These are phyloP conservation scores for Mechanitis mazaeus DNA, from an alignment of 2,888 invertebrate species.

Conservation along the genomic window DNA sequence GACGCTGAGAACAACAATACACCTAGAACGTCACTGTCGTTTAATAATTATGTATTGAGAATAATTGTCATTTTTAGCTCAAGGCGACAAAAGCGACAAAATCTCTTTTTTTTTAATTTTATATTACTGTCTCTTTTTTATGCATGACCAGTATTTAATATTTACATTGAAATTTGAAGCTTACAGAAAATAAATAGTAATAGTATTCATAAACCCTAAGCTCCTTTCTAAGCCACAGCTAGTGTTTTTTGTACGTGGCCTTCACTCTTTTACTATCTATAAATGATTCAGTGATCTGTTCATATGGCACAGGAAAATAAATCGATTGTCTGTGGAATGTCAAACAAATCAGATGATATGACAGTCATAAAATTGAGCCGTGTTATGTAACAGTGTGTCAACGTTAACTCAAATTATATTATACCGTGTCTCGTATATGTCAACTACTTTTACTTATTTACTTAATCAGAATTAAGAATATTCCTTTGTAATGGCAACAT, in stretches of 20 bases:
- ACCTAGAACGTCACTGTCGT: slow-evolving; percentile 20
- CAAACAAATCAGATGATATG: slow-evolving; percentile 11
- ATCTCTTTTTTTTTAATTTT: slow-evolving; percentile 14
- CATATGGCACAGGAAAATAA: slow-evolving; percentile 29
- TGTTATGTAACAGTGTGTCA: slow-evolving; percentile 5
- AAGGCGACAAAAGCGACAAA: slow-evolving; percentile 30
- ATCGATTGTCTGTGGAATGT: slow-evolving; percentile 17
- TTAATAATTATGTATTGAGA: slow-evolving; percentile 16
- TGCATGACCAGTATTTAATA: slow-evolving; percentile 26
- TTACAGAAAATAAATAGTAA: slow-evolving; percentile 28
- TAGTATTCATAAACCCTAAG: slow-evolving; percentile 20
- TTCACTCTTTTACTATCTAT: slow-evolving; percentile 13
- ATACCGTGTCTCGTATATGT: no score
- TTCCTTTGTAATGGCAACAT: no score
- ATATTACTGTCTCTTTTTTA: slow-evolving; percentile 2
- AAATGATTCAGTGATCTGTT: slow-evolving; percentile 24
- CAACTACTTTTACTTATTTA: no score
- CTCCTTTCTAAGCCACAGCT: slow-evolving; percentile 15
- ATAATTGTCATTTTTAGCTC: slow-evolving; percentile 30
- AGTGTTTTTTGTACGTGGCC: slow-evolving; percentile 16
- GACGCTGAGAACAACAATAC: slow-evolving; percentile 24
- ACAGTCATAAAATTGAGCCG: slow-evolving; percentile 1
- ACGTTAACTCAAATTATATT: slow-evolving; percentile 5
- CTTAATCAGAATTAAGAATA: no score
- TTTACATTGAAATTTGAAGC: slow-evolving; percentile 23